Percentiles rank a stretch among this genome's conserved stretches.
Evolutionary conservation across 2,113 vertebrate species (phyloP).

Genomic region (Otolemur garnettii): DNA sequence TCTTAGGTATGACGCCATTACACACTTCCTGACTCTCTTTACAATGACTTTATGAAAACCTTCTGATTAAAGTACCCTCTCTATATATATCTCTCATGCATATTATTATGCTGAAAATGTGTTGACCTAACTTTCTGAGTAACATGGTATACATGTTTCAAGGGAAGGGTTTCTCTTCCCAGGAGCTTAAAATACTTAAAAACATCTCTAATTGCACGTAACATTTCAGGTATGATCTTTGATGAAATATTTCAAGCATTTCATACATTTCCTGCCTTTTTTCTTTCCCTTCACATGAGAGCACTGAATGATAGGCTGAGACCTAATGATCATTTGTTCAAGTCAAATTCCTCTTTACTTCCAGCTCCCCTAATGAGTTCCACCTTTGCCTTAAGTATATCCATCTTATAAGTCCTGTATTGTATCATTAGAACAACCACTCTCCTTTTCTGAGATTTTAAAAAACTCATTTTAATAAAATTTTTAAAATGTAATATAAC

Average conservation of each 20-base stretch:
- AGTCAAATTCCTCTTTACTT: slow-evolving; percentile 8
- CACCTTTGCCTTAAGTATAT: neutral
- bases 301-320: neutral
- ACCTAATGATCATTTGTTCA: neutral
- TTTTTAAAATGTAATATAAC: neutral
- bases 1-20: neutral
- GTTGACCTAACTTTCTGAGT: neutral
- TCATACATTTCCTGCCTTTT: slow-evolving; percentile 3
- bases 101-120: slow-evolving; percentile 25
- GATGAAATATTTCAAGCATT: slow-evolving; percentile 15
- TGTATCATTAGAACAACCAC: slow-evolving; percentile 24
- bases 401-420: neutral
- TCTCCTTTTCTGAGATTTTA: neutral
- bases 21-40: neutral
- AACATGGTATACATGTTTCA: neutral
- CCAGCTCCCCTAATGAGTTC: neutral
- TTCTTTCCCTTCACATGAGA: slow-evolving; percentile 29
- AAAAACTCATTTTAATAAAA: neutral
- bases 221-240: slow-evolving; percentile 1
- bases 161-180: neutral
- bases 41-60: neutral
- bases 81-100: neutral
- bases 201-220: slow-evolving; percentile 26
- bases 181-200: slow-evolving; percentile 27
- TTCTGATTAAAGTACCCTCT: neutral